Base-by-base conservation (phyloP, 2,113 vertebrate genomes). In the Harpagus bidentatus region DNA sequence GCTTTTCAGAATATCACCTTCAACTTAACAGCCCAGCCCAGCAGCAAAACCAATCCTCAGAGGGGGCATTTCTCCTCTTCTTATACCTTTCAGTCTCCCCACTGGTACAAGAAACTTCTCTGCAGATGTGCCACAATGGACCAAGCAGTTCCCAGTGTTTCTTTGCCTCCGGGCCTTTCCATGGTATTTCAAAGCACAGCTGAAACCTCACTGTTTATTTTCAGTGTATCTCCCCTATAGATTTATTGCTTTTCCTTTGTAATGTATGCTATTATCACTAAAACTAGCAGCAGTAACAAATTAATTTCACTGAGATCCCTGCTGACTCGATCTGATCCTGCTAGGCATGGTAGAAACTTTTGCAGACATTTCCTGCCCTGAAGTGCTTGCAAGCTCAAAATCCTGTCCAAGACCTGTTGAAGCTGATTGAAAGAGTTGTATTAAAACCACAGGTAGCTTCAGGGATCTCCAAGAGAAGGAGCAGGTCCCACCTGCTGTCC, bases 151-250 rank as follows among this genome's bases (percentile, higher is more conserved):
- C 21, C 28, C 86, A 69, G 55, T 3, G 3, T 11, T 73, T 56
- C 71, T 95, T 91, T 86, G 45, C 72, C 76, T 88, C 80, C 62
- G 45, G 63, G 45, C 17, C 58, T 62, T 81, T 78, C 58, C 38
- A 50, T n/a, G 15, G 15, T 83, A 86, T 55, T 95, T 92, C 88
- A 92, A 96, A 90, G 45, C 26, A 58, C 14, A 48, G 38, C 73
- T 93, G 69, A 95, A 95, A 87, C 92, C 50, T 90, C 78, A 62
- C 31, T 40, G 31, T 83, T 95, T 90, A 53, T 93, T 96, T 93
- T 79, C 50, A 58, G 34, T 42, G 13, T 53, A 63, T 4, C 1
- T 65, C 3, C 31, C 7, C 25, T 45, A 25, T 23, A 73, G 40
- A 83, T 73, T 72, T 92, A 77, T 81, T 83, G 42, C 25, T 93